A percentile compares a stretch with the other conserved stretches of the same genome.
phyloP scores from a whole-genome alignment of 1,140 invertebrate genomes.

The Euwallacea similis region DNA sequence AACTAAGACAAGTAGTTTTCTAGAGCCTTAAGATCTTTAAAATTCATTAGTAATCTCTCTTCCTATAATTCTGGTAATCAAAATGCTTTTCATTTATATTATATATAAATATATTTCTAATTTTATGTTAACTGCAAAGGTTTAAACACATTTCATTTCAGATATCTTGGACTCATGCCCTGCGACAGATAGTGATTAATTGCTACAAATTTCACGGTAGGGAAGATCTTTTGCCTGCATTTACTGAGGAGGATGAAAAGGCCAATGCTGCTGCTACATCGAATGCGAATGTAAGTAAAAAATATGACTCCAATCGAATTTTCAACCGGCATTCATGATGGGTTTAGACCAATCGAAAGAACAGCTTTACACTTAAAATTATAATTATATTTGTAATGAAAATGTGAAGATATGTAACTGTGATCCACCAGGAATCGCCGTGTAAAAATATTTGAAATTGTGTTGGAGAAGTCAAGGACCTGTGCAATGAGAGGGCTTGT shows the following conservation, averaged over 20 bases:
- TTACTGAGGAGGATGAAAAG: constrained; percentile 89
- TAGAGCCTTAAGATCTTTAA: too few relatives aligned
- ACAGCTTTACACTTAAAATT: background rate
- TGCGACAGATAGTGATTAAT: constrained; percentile 96
- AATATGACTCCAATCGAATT: background rate
- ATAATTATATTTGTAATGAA: too few relatives aligned
- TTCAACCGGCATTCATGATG: background rate
- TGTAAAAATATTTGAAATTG: too few relatives aligned
- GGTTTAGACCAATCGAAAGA: background rate
- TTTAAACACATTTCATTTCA: constrained; percentile 53
- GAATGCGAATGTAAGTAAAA: constrained; percentile 52
- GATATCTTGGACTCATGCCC: constrained; percentile 98
- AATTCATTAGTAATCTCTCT: too few relatives aligned
- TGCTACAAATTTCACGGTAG: constrained; percentile 98
- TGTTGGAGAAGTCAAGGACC: too few relatives aligned
- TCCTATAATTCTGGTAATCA: too few relatives aligned
- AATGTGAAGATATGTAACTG: too few relatives aligned
- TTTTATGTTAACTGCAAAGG: too few relatives aligned
- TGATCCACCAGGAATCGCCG: too few relatives aligned
- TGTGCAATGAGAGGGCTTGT: too few relatives aligned
- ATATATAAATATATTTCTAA: background rate
- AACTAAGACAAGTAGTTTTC: too few relatives aligned
- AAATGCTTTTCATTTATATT: background rate
- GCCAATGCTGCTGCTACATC: constrained; percentile 58
- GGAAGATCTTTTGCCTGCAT: constrained; percentile 92